Evolutionary conservation across 2,797 vertebrate genomes (phyloP).

Genomic region (Orestias chungarensis): DNA sequence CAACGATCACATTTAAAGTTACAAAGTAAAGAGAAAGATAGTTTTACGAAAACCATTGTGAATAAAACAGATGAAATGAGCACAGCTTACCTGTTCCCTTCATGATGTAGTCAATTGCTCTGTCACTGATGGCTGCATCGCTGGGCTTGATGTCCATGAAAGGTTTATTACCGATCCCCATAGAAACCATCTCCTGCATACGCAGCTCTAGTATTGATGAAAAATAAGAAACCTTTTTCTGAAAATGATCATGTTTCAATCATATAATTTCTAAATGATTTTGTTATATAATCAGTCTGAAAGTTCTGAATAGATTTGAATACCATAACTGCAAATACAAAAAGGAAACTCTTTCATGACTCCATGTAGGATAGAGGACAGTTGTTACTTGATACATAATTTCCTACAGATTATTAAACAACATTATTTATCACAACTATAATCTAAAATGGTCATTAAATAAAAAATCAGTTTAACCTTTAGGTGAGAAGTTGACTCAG

Average conservation of each 20-base stretch:
- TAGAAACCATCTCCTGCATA: slow-evolving; percentile 88
- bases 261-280: neutral
- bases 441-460: neutral
- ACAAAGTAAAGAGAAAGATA: neutral
- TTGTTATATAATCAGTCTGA: neutral
- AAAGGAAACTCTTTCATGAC: neutral
- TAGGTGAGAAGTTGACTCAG: neutral
- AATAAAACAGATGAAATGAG: neutral
- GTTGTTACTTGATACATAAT: neutral
- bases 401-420: neutral
- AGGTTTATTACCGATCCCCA: slow-evolving; percentile 87
- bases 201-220: slow-evolving; percentile 77
- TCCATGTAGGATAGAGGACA: neutral
- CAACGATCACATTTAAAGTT: neutral
- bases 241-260: neutral
- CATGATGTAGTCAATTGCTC: slow-evolving; percentile 82
- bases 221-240: neutral
- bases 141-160: slow-evolving; percentile 88
- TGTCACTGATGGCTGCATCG: slow-evolving; percentile 83
- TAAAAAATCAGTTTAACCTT: neutral
- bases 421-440: no score
- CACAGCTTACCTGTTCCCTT: slow-evolving; percentile 80
- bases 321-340: neutral
- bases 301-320: neutral
- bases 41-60: neutral